Evolutionary conservation across 1,140 invertebrate genomes (phyloP).

Genomic region (Potamilus streckersoni): DNA sequence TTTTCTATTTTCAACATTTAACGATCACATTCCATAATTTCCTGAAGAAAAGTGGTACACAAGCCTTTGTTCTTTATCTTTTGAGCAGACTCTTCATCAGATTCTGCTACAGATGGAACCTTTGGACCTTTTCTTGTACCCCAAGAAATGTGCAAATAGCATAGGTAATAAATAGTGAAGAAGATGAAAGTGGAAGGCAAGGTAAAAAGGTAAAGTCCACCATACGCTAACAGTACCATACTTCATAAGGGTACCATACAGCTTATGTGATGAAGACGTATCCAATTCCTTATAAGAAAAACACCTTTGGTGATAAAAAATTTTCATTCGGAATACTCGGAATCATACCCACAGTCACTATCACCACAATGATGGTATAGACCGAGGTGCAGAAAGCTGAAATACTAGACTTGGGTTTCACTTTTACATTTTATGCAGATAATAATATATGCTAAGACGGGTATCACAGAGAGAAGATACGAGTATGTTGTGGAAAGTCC

Average conservation of each 20-base stretch:
- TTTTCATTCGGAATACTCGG: slow-evolving; percentile 46
- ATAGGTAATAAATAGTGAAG: slow-evolving; percentile 95
- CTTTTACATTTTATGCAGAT: slow-evolving; percentile 94
- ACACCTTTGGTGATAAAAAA: slow-evolving; percentile 79
- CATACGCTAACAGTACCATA: slow-evolving; percentile 94
- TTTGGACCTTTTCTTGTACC: slow-evolving; percentile 96
- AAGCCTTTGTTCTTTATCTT: neutral
- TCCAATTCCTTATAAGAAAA: slow-evolving; percentile 91
- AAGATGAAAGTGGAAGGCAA: slow-evolving; percentile 98
- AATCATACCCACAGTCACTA: slow-evolving; percentile 59
- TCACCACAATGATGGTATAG: slow-evolving; percentile 62
- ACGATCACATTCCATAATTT: neutral
- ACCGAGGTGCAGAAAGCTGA: slow-evolving; percentile 73
- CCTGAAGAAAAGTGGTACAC: slow-evolving; percentile 3
- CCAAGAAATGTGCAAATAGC: slow-evolving; percentile 98
- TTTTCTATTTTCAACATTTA: neutral
- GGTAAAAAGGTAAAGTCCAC: slow-evolving; percentile 92
- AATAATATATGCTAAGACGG: slow-evolving; percentile 75
- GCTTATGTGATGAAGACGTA: slow-evolving; percentile 95
- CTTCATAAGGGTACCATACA: slow-evolving; percentile 98
- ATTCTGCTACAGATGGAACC: slow-evolving; percentile 68
- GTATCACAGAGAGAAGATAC: slow-evolving; percentile 52
- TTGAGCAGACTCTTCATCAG: neutral
- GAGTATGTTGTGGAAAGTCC: slow-evolving; percentile 72
- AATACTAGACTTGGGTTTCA: too few species aligned